Conservation (phyloP, 1,140 invertebrate species). For the Phymorhynchus buccinoides region DNA sequence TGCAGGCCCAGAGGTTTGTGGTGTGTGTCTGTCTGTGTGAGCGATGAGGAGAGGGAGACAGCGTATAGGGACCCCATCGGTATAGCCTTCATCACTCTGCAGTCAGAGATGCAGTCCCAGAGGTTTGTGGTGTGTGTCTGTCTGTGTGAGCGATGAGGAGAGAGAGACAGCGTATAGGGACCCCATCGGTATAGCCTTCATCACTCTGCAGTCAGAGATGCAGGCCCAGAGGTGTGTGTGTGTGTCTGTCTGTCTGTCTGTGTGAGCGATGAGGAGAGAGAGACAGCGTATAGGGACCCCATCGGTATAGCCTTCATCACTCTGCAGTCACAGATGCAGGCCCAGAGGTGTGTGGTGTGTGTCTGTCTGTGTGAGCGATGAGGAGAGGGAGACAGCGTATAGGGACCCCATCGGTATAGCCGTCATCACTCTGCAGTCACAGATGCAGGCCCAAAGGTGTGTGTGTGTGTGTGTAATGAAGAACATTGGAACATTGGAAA, state of each 20-base stretch:
- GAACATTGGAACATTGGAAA: too few species aligned
- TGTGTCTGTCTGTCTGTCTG: background rate
- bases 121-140: background rate
- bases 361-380: too few species aligned
- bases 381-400: conserved; percentile 83
- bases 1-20: conserved; percentile 70
- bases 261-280: background rate
- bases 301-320: conserved; percentile 92
- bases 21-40: background rate
- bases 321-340: conserved; percentile 76
- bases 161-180: conserved; percentile 79
- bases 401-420: conserved; percentile 89
- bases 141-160: conserved; percentile 18
- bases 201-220: conserved; percentile 78
- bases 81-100: conserved; percentile 86
- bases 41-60: conserved; percentile 45
- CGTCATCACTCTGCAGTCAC: conserved; percentile 89
- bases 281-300: conserved; percentile 82
- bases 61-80: conserved; percentile 87
- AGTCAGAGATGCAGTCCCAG: conserved; percentile 75
- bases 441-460: conserved; percentile 80
- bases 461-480: conserved; percentile 31
- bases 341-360: background rate
- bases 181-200: conserved; percentile 91
- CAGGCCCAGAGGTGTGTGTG: conserved; percentile 65